Evolutionary conservation across 2,113 vertebrate genomes (phyloP).

Genomic region (Boleophthalmus pectinirostris): DNA sequence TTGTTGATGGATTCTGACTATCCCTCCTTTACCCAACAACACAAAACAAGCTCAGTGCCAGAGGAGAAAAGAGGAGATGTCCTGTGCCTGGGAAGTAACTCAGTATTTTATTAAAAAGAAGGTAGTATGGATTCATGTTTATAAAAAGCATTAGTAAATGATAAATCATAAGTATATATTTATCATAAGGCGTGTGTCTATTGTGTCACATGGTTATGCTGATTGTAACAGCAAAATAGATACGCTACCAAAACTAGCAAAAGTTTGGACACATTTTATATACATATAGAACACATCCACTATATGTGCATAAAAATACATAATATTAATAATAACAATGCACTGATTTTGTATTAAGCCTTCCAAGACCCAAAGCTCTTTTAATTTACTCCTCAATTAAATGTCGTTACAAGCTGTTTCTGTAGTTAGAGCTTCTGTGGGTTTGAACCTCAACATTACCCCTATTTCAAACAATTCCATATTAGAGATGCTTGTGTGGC

Average conservation of each 20-base stretch:
- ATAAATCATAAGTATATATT: background rate
- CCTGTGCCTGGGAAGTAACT: slow-evolving; percentile 30
- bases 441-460: background rate
- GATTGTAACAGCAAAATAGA: too few relatives aligned
- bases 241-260: too few relatives aligned
- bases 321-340: background rate
- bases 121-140: background rate
- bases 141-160: too few relatives aligned
- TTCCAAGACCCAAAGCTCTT: background rate
- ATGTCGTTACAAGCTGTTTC: too few relatives aligned
- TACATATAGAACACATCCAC: too few relatives aligned
- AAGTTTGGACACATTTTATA: too few relatives aligned
- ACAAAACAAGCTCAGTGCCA: slow-evolving; percentile 42
- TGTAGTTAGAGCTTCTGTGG: background rate
- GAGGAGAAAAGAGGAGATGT: slow-evolving; percentile 19
- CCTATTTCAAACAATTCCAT: background rate
- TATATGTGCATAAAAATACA: too few relatives aligned
- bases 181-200: background rate
- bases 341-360: background rate
- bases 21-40: slow-evolving; percentile 49
- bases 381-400: too few relatives aligned
- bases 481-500: background rate
- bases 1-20: slow-evolving; percentile 60
- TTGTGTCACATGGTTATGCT: background rate
- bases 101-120: background rate